A percentile compares a stretch with the other conserved stretches of the same genome.
Evolutionary conservation across 2,113 vertebrate species (phyloP).

Genomic region (Daphoenositta chrysoptera): DNA sequence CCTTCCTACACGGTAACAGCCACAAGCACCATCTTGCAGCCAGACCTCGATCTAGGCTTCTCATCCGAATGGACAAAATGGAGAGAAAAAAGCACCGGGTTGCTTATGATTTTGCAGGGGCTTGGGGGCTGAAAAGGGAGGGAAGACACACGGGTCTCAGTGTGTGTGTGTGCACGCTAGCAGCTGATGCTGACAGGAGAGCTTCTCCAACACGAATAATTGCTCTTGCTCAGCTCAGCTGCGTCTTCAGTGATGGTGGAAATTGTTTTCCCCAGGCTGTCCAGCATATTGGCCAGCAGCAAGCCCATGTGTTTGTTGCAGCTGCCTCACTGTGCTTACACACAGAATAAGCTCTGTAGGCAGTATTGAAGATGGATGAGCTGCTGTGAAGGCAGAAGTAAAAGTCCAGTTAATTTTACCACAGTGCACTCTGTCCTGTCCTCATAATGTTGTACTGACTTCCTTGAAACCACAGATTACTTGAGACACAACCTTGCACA

Average conservation of each 20-base stretch:
- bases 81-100: not conserved
- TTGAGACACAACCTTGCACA: not conserved
- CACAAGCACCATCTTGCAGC: not conserved
- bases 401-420: too few relatives aligned
- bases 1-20: not conserved
- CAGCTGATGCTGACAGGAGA: not conserved
- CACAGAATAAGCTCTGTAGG: not conserved
- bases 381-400: not conserved
- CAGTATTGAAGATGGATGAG: not conserved
- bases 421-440: not conserved
- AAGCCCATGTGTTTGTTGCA: not conserved
- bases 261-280: not conserved
- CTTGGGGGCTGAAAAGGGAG: not conserved
- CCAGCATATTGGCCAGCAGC: not conserved
- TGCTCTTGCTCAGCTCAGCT: fast-evolving
- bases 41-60: not conserved
- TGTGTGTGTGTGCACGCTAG: fast-evolving
- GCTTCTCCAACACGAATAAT: not conserved
- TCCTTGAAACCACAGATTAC: too few relatives aligned
- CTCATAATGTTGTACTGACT: too few relatives aligned
- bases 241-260: fast-evolving
- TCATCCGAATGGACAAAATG: fast-evolving
- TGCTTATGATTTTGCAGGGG: not conserved
- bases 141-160: not conserved
- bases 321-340: not conserved